These are phyloP conservation scores for Enteromius trimaculatus DNA, from an alignment of 2,797 vertebrate species.

Conservation along the genomic window DNA sequence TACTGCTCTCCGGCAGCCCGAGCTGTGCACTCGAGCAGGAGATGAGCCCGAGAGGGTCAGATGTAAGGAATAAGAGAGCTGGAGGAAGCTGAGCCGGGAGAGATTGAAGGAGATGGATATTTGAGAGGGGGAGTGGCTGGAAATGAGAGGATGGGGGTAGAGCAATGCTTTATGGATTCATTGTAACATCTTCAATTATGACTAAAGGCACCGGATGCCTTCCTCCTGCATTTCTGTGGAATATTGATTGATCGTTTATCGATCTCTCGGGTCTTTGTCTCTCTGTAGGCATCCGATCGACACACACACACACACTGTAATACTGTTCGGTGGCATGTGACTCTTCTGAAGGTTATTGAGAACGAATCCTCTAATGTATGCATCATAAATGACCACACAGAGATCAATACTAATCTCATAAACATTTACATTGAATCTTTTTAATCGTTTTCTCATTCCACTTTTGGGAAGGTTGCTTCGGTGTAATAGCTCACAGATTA, in stretches of 20 bases:
- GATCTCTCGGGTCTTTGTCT: slow-evolving; percentile 66
- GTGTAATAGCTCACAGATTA: neutral
- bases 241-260: slow-evolving; percentile 73
- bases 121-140: slow-evolving; percentile 50
- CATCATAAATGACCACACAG: neutral
- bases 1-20: slow-evolving; percentile 9
- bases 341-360: slow-evolving; percentile 30
- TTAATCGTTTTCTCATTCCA: neutral
- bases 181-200: slow-evolving; percentile 72
- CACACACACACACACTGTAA: slow-evolving; percentile 15
- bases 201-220: slow-evolving; percentile 64
- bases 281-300: slow-evolving; percentile 54
- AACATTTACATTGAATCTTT: neutral
- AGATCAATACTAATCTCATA: neutral
- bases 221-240: slow-evolving; percentile 56
- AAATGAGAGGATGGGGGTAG: slow-evolving; percentile 42
- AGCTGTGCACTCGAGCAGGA: slow-evolving; percentile 43
- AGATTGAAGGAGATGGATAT: slow-evolving; percentile 39
- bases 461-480: neutral
- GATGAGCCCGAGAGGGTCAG: slow-evolving; percentile 68
- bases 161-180: slow-evolving; percentile 67
- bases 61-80: slow-evolving; percentile 20
- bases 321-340: neutral
- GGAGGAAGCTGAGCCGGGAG: neutral
- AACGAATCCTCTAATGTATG: neutral